phyloP scores from a whole-genome alignment of 2,797 vertebrate genomes.

The Tinamus major region DNA sequence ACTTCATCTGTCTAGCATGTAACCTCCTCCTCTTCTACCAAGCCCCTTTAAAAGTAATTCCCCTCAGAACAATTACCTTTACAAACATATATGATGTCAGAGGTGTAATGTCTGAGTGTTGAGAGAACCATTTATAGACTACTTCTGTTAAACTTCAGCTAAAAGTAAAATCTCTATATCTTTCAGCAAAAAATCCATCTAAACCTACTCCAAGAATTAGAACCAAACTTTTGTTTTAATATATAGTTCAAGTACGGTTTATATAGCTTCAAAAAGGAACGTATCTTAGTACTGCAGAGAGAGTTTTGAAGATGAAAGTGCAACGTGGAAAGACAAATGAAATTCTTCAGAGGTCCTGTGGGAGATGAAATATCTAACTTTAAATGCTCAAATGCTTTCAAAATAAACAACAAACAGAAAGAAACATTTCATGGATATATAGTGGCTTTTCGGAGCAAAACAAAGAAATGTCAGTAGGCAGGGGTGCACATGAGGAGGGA shows the following conservation, averaged over 20 bases:
- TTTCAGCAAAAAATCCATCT: not conserved
- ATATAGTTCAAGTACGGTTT: not conserved
- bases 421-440: not conserved
- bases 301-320: not conserved
- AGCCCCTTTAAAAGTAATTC: not conserved
- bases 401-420: not conserved
- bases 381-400: not conserved
- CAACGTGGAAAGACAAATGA: not conserved
- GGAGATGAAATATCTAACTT: not conserved
- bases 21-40: not conserved
- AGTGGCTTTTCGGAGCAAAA: not conserved
- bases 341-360: not conserved
- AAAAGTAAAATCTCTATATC: not conserved
- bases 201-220: not conserved
- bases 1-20: not conserved
- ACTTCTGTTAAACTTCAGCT: not conserved
- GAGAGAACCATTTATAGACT: not conserved
- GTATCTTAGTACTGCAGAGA: not conserved
- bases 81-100: not conserved
- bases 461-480: not conserved
- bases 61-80: not conserved
- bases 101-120: not conserved
- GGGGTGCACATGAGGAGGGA: not conserved
- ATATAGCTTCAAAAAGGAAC: not conserved
- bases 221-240: not conserved